Evolutionary conservation across 2,888 invertebrate species (phyloP).

Genomic region (Zygaena filipendulae): DNA sequence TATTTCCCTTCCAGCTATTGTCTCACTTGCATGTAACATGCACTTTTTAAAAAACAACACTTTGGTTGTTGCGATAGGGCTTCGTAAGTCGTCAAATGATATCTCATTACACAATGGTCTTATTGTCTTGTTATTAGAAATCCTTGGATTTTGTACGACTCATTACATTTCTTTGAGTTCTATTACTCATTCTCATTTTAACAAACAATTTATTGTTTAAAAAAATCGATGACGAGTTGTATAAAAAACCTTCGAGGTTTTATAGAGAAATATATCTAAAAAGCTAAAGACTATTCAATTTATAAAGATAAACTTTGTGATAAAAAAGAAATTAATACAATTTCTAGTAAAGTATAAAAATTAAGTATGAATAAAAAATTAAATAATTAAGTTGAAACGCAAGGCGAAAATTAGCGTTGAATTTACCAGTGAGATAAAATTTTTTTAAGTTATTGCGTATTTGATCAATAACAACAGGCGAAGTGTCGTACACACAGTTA

Average conservation of each 20-base stretch:
- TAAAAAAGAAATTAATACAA: not conserved
- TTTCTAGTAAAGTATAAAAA: conserved; percentile 1
- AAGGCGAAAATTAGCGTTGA: no score
- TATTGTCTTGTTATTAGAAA: conserved; percentile 51
- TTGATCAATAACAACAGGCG: conserved; percentile 41
- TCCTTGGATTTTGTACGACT: conserved; percentile 29
- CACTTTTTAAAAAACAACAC: conserved; percentile 52
- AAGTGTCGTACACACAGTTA: conserved; percentile 41
- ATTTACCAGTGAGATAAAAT: no score
- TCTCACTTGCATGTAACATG: conserved; percentile 13
- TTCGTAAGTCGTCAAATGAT: conserved; percentile 63
- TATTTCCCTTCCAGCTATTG: conserved; percentile 1
- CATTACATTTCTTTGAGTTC: conserved; percentile 21
- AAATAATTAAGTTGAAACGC: conserved; percentile 1
- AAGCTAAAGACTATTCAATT: no score
- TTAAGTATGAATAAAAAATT: conserved; percentile 2
- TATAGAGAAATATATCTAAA: no score
- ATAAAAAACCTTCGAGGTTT: no score
- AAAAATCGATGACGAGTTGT: no score
- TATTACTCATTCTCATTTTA: conserved; percentile 23
- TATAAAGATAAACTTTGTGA: no score
- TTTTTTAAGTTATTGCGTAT: conserved; percentile 42
- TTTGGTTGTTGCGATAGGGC: conserved; percentile 49
- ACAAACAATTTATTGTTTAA: no score
- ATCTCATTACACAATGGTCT: conserved; percentile 59